phyloP scores from a whole-genome alignment of 1,140 invertebrate genomes.

The Heterodera carotae region DNA sequence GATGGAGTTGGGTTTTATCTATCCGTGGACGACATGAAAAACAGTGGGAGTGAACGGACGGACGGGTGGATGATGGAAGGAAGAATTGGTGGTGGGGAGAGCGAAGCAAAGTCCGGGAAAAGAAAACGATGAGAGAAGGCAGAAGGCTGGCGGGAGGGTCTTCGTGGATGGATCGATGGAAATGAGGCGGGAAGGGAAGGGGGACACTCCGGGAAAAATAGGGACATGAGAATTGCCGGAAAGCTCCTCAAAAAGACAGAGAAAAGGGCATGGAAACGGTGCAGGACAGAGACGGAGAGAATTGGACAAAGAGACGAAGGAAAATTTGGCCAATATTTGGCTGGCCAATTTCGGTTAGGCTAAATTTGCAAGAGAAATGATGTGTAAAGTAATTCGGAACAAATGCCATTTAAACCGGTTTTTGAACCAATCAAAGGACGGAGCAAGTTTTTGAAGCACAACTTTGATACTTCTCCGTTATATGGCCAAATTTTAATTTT shows the following conservation, averaged over 20 bases:
- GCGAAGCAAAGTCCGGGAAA: no score
- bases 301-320: background rate
- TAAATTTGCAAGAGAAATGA: background rate
- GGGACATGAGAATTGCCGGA: no score
- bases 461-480: no score
- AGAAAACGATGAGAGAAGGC: background rate
- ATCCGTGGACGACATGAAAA: background rate
- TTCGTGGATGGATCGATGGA: background rate
- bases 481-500: no score
- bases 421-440: no score
- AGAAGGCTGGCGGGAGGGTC: background rate
- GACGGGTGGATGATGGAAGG: no score
- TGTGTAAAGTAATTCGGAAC: no score
- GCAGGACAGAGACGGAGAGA: background rate
- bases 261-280: no score
- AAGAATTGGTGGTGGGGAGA: background rate
- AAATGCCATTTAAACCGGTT: no score
- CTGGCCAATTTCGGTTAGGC: background rate
- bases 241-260: background rate
- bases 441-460: no score
- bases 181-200: background rate
- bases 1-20: no score
- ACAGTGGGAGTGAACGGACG: no score
- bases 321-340: background rate
- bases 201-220: background rate